A percentile compares a stretch with the other conserved stretches of the same genome.
These are phyloP conservation scores for Drosophila mayri DNA, from an alignment of 1,140 invertebrate genomes.

Conservation along the genomic window DNA sequence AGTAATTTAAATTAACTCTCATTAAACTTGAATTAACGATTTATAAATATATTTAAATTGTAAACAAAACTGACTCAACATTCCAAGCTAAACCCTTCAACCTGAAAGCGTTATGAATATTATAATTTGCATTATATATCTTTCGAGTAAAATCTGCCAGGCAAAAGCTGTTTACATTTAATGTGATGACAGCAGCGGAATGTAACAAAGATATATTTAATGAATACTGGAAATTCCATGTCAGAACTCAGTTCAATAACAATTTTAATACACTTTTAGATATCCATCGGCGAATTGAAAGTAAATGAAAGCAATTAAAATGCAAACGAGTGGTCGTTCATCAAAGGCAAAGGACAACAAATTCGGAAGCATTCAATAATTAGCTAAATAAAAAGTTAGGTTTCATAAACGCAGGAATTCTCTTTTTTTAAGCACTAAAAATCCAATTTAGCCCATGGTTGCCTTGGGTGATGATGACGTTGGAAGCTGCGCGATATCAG, in stretches of 20 bases:
- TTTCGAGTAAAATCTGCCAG: background rate
- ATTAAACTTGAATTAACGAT: too few relatives aligned
- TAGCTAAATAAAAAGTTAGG: background rate
- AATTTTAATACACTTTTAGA: constrained; percentile 21
- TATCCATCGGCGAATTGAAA: constrained; percentile 28
- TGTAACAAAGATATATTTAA: constrained; percentile 19
- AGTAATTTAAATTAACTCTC: background rate
- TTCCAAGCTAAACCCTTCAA: background rate
- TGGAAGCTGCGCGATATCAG: constrained; percentile 47
- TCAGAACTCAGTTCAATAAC: background rate
- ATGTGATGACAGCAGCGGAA: background rate
- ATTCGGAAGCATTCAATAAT: constrained; percentile 15
- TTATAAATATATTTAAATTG: too few relatives aligned
- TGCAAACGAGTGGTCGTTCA: background rate
- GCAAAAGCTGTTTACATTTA: constrained; percentile 10
- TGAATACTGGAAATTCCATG: constrained; percentile 14
- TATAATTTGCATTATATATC: constrained; percentile 8
- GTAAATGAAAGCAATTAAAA: constrained; percentile 34
- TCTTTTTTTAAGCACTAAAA: background rate
- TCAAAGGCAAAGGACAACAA: constrained; percentile 8
- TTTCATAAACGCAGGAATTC: background rate
- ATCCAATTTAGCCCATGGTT: constrained; percentile 26
- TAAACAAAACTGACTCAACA: background rate
- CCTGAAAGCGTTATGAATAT: background rate
- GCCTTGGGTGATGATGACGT: constrained; percentile 51